Conservation (phyloP, 1,140 invertebrate genomes). For the Drosophila ambigua region DNA sequence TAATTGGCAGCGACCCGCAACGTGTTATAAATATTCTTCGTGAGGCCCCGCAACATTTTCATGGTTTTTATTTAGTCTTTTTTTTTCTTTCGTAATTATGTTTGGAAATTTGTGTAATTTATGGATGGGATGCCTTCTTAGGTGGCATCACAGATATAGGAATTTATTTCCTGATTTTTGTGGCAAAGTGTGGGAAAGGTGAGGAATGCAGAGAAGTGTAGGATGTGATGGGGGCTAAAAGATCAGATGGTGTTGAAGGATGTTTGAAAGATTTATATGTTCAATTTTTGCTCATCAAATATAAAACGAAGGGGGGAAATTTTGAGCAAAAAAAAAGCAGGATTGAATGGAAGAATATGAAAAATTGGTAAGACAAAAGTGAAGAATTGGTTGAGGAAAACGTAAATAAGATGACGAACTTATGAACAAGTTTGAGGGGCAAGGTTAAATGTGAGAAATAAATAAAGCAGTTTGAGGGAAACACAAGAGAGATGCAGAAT, state of each 20-base stretch:
- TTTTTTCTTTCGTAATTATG: constrained; percentile 55
- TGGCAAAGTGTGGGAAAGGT: constrained; percentile 7
- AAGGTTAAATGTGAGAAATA: too few relatives aligned
- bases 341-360: too few relatives aligned
- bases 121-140: constrained; percentile 31
- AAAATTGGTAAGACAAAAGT: too few relatives aligned
- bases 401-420: too few relatives aligned
- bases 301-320: too few relatives aligned
- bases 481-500: too few relatives aligned
- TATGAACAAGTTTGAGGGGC: too few relatives aligned
- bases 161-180: constrained; percentile 39
- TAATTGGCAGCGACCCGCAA: constrained; percentile 59
- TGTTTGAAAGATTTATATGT: too few relatives aligned
- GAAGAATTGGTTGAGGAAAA: too few relatives aligned
- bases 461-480: too few relatives aligned
- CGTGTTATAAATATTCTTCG: constrained; percentile 64
- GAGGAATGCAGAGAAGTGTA: constrained; percentile 2
- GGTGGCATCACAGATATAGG: constrained; percentile 30
- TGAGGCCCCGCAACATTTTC: constrained; percentile 44
- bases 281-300: too few relatives aligned
- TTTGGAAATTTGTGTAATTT: constrained; percentile 51
- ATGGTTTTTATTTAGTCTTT: constrained; percentile 45
- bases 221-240: background rate
- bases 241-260: background rate
- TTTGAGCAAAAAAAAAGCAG: too few relatives aligned